phyloP scores from a whole-genome alignment of 2,888 invertebrate species.

The Aspidiotus destructor region DNA sequence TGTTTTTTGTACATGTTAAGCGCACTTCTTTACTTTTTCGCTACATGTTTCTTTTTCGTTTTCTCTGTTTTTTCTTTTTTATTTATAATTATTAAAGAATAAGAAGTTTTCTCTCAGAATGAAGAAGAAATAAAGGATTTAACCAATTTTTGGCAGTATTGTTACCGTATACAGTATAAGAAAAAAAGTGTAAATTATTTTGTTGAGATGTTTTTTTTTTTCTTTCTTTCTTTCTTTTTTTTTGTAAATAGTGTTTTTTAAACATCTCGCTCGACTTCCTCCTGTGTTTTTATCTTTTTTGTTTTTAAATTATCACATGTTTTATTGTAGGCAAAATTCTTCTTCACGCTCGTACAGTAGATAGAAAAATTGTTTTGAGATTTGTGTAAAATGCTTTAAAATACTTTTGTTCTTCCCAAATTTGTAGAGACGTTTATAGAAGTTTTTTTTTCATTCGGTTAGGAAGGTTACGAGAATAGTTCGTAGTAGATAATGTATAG shows the following conservation, averaged over 20 bases:
- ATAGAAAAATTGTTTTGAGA: not conserved
- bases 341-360: not conserved
- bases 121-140: slow-evolving; percentile 1
- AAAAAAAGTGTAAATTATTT: slow-evolving; percentile 10
- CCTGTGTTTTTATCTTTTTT: not conserved
- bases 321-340: too few relatives aligned
- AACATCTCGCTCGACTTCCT: not conserved
- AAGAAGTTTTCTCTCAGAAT: slow-evolving; percentile 6
- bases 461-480: too few relatives aligned
- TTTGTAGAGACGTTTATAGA: too few relatives aligned
- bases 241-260: not conserved
- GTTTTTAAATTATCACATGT: slow-evolving; percentile 6
- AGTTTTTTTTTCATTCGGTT: too few relatives aligned
- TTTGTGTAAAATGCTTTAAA: slow-evolving; percentile 5
- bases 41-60: not conserved
- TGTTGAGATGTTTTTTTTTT: slow-evolving; percentile 8
- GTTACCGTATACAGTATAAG: slow-evolving; percentile 25
- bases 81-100: slow-evolving; percentile 1
- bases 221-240: slow-evolving; percentile 11
- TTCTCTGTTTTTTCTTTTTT: not conserved
- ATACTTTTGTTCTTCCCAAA: too few relatives aligned
- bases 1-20: not conserved
- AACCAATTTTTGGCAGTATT: slow-evolving; percentile 26
- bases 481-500: too few relatives aligned
- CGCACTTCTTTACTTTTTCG: not conserved